Base-by-base conservation (phyloP, 1,140 invertebrate species). In the Drosophila nasuta region DNA sequence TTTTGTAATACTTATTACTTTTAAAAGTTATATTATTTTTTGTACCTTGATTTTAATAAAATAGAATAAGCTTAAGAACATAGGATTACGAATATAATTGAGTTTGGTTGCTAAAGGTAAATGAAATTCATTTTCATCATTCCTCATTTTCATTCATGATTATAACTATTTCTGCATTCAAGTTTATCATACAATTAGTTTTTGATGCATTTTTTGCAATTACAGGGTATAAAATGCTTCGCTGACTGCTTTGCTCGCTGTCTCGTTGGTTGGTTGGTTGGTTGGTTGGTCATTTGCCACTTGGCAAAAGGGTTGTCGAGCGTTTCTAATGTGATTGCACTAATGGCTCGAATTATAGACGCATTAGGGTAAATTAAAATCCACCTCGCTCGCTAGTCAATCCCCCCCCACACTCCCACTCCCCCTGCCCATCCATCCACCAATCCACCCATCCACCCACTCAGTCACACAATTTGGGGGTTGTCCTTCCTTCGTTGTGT, bases 341-440 rank as follows among this genome's bases (percentile, higher is more conserved):
- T 91, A 91, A 89, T 91, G 89, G 89, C 71, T 77, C 74, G 89
- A 91, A 91, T 91, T 91, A 91, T 91, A 81, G 79, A 91, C 89
- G 90, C 89, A 91, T 91, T 91, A 91, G 85, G 75, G 85, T 87
- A 86, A 91, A 91, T 91, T 91, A 91, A 91, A 91, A 91, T 89
- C 82, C 69, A 86, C 72, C 79, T 66, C 45, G 62, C 51, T 64
- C 74, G 62, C 13, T 49, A 48, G 28, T 35, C 56, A 60, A 33
- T 13, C 56, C 17, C 33, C 6, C 45, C 17, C 35, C 35, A n/a
- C 15, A 2, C 10, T 13, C 17, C 33, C 15, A 15, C 17, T 13
- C 13, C 56, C 1, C 25, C 7, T 2, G 6, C 11, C 10, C 13
- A 11, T 48, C n/a, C n/a, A 11, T 25, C 20, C 3, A 25, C 20